A percentile compares a stretch with the other conserved stretches of the same genome.
Evolutionary conservation across 2,888 invertebrate genomes (phyloP).

Genomic region (Ashinkailepas kermadecensis): DNA sequence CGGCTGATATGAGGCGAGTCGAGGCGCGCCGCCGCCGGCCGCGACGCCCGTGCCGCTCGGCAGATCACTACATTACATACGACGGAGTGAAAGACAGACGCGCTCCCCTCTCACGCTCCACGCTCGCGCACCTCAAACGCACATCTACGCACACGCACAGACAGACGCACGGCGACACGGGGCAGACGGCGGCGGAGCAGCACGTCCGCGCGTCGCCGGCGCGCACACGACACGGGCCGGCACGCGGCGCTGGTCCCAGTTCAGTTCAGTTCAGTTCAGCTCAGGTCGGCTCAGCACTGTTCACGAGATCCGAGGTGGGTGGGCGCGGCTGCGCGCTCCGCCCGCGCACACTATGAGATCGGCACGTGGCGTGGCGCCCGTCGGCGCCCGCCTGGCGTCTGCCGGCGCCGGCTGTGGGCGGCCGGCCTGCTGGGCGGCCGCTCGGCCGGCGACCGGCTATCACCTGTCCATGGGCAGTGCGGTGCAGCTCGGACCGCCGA

Average conservation of each 20-base stretch:
- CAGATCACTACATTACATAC: no score
- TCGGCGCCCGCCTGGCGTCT: no score
- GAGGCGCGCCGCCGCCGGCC: not conserved
- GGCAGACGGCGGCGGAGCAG: not conserved
- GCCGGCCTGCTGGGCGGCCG: no score
- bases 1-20: not conserved
- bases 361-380: not conserved
- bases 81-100: conserved; percentile 6
- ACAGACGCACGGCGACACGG: not conserved
- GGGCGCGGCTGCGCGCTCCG: not conserved
- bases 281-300: not conserved
- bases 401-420: no score
- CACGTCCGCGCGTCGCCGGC: not conserved
- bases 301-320: not conserved
- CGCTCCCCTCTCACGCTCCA: not conserved
- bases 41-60: not conserved
- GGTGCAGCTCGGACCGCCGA: not conserved
- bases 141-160: not conserved
- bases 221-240: no score
- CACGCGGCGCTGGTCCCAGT: no score
- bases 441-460: no score
- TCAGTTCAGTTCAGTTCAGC: no score
- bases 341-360: not conserved
- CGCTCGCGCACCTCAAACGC: not conserved
- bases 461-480: no score